Evolutionary conservation across 2,888 invertebrate species (phyloP), one percentile per base, ranked within the genome.

Genomic region (Leptura quadrifasciata): DNA sequence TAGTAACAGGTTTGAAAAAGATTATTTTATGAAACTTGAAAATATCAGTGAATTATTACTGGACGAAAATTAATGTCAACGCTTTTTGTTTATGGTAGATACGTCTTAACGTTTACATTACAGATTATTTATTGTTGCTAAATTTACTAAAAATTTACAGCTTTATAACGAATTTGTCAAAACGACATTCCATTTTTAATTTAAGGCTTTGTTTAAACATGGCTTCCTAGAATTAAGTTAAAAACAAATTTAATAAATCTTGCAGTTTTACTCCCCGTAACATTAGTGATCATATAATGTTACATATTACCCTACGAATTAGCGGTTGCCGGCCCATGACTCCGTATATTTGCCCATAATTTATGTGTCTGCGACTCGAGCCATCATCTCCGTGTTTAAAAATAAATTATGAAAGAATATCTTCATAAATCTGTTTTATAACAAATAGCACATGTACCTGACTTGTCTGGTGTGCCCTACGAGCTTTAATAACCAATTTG

Each of bases 401-500:
- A 85, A 85, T 85, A 85, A 87, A 85, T 86, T 86, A 87, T 81
- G 79, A 80, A 81, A 75, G 81, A 81, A 85, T 80, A 82, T 85
- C 86, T 85, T 84, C 85, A 86, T 86, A 85, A 86, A 85, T 86
- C 80, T 84, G 80, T 76, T 64, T 77, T 75, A 76, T 76, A 80
- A 80, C 81, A 81, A 81, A 82, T 81, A 79, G 58, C 70, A 70
- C 20, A 8, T 17, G 27, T 4, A 12, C 5, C 12, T 39, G 20
- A 18, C 63, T 47, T 1, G 27, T 0, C 21, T 21, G n/a, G 27
- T 24, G 12, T 5, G 8, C 60, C 60, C 27, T 24, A 60, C 21
- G 24, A 15, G 21, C 24, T 21, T 21, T 24, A 61, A 35, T 61
- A 18, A 63, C 63, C 21, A 63, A 63, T 63, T 2, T 63, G 39